Evolutionary conservation across 2,888 invertebrate genomes (phyloP), one percentile per base, ranked within the genome.

Genomic region (Tanytarsus gracilentus): DNA sequence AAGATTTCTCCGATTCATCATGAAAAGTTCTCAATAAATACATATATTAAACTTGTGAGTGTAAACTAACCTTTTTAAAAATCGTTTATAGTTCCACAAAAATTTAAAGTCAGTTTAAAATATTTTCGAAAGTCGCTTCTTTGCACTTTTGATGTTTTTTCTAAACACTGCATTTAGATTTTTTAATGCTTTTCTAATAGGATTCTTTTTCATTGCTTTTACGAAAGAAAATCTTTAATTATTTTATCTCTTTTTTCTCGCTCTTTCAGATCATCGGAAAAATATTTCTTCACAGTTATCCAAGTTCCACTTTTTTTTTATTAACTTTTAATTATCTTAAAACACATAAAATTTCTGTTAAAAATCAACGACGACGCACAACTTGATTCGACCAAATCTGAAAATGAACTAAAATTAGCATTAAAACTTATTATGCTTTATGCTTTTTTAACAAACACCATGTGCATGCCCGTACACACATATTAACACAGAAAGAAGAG

Each of bases 341-440:
- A n/a, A 23, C 44, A 44, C 4, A 16, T 11, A 39, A 39, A 39
- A 16, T 6, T 14, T 6, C 9, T 30, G n/a, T 3, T 30, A 33
- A 33, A 33, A 33, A 33, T n/a, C 18, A 44, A 44, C 18, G 36
- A 9, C 18, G 44, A 50, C 60, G 25, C 50, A 50, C 60, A 60
- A 60, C 60, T 50, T 29, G 21, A 50, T 60, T 49, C 30, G 33
- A 25, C 50, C 33, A 36, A 60, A 60, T 60, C 60, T 36, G 36
- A 60, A 60, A 50, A 30, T 60, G 48, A 50, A 60, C 60, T 60
- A 60, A 60, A 58, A 60, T 60, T 60, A 60, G 60, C 60, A 60
- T 60, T 60, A 60, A 60, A 60, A 60, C 40, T 60, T 60, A 60
- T 60, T 60, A 60, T 60, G 60, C 50, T 60, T 60, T 60, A 60